A percentile compares a stretch with the other conserved stretches of the same genome.
Evolutionary conservation across 2,888 invertebrate genomes (phyloP).

Genomic region (Hydropsyche betteni): DNA sequence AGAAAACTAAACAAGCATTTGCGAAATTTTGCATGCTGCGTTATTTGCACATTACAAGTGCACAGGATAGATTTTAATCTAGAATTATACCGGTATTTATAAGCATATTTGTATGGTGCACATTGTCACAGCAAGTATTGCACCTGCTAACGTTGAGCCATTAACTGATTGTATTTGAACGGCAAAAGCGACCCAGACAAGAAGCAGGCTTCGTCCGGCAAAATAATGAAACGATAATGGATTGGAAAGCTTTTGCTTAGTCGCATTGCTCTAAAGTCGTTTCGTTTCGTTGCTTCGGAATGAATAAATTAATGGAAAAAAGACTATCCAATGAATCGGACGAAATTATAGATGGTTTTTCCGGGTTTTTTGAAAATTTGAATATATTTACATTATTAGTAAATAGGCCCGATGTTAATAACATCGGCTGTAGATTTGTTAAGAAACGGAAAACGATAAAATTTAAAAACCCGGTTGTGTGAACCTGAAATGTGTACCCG

Average conservation of each 20-base stretch:
- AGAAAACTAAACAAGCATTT: too few relatives aligned
- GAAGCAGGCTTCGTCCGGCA: conserved; percentile 4
- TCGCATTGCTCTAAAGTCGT: not conserved
- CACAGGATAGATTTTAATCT: too few relatives aligned
- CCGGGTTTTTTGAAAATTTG: too few relatives aligned
- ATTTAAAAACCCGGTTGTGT: too few relatives aligned
- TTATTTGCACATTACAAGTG: too few relatives aligned
- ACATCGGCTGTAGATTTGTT: too few relatives aligned
- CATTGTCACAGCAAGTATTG: conserved; percentile 25
- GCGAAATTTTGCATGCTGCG: too few relatives aligned
- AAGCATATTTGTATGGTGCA: not conserved
- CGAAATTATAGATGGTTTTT: not conserved
- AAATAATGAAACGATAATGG: conserved; percentile 37
- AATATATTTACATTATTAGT: too few relatives aligned
- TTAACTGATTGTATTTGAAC: conserved; percentile 38
- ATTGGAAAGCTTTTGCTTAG: conserved; percentile 10
- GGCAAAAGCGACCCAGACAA: conserved; percentile 23
- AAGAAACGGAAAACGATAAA: too few relatives aligned
- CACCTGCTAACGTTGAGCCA: conserved; percentile 40
- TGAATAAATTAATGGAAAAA: conserved; percentile 2
- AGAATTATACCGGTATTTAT: not conserved
- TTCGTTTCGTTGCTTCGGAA: conserved; percentile 7
- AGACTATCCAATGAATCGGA: not conserved
- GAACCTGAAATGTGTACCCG: too few relatives aligned
- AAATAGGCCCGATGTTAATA: too few relatives aligned